Evolutionary conservation across 2,113 vertebrate genomes (phyloP).

Genomic region (Lepidothrix coronata): DNA sequence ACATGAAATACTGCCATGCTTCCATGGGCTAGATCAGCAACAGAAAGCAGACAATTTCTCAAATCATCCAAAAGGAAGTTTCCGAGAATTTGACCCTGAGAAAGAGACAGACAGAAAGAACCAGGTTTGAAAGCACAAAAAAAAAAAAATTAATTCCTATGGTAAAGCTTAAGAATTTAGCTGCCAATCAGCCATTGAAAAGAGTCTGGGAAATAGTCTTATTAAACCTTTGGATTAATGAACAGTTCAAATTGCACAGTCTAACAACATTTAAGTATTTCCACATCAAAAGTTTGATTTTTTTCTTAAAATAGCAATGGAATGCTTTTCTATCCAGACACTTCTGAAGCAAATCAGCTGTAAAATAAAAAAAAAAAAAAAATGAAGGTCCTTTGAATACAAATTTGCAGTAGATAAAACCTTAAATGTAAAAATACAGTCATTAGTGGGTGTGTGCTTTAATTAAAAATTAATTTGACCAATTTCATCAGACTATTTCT

Average conservation of each 20-base stretch:
- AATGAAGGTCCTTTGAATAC: background rate
- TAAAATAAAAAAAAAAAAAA: background rate
- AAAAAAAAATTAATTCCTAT: background rate
- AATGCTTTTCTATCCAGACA: background rate
- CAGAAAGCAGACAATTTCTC: background rate
- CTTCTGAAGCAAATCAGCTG: background rate
- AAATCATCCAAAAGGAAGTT: background rate
- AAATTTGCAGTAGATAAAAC: background rate
- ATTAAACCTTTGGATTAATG: background rate
- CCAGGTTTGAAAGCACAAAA: background rate
- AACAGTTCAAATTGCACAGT: background rate
- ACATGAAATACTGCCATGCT: conserved; percentile 16
- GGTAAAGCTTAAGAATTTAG: background rate
- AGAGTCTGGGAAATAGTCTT: background rate
- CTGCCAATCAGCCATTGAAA: background rate
- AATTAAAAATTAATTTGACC: background rate
- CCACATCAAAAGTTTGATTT: background rate
- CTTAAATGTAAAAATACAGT: background rate
- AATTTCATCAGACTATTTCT: background rate
- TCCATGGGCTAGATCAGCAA: conserved; percentile 14
- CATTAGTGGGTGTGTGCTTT: background rate
- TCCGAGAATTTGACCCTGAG: background rate
- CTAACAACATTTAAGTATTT: background rate
- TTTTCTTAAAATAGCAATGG: background rate
- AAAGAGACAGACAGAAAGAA: background rate